Evolutionary conservation across 2,797 vertebrate species (phyloP).

Genomic region (Steatocranus sp.): DNA sequence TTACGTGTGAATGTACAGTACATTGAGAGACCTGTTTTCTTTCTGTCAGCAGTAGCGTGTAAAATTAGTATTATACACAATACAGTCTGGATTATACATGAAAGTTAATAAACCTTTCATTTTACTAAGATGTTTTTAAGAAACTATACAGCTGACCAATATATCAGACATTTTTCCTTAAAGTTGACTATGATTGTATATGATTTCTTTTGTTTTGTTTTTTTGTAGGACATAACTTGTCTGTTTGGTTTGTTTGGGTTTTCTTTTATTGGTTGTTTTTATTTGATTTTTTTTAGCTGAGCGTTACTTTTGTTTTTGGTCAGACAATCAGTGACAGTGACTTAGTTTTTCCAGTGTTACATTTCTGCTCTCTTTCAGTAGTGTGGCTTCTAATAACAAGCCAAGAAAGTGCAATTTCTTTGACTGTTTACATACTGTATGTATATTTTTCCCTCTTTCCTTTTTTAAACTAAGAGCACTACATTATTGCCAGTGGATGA

Average conservation of each 20-base stretch:
- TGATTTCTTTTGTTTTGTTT: constrained; percentile 48
- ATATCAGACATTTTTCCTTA: constrained; percentile 56
- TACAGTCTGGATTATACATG: constrained; percentile 59
- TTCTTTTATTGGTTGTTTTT: neutral
- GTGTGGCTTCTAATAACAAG: constrained; percentile 68
- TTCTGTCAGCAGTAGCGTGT: constrained; percentile 63
- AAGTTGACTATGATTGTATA: constrained; percentile 71
- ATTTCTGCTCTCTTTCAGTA: constrained; percentile 67
- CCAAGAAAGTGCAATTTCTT: constrained; percentile 79
- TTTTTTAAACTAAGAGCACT: constrained; percentile 86
- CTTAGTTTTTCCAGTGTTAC: constrained; percentile 53
- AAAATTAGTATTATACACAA: constrained; percentile 54
- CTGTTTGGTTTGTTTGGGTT: constrained; percentile 17
- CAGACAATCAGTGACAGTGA: constrained; percentile 74
- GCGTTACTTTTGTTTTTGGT: constrained; percentile 56
- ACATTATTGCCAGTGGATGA: constrained; percentile 87
- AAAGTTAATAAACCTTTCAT: constrained; percentile 49
- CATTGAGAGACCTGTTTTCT: constrained; percentile 50
- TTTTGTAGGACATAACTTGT: constrained; percentile 59
- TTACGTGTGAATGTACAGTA: constrained; percentile 68
- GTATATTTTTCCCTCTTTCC: constrained; percentile 67
- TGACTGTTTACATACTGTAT: constrained; percentile 76
- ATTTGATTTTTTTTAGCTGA: constrained; percentile 44
- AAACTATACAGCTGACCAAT: constrained; percentile 67
- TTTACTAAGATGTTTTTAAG: constrained; percentile 65